These are phyloP conservation scores for Isaurus tuberculatus DNA, from an alignment of 92 coral and sea anemone genomes.

Conservation along the genomic window DNA sequence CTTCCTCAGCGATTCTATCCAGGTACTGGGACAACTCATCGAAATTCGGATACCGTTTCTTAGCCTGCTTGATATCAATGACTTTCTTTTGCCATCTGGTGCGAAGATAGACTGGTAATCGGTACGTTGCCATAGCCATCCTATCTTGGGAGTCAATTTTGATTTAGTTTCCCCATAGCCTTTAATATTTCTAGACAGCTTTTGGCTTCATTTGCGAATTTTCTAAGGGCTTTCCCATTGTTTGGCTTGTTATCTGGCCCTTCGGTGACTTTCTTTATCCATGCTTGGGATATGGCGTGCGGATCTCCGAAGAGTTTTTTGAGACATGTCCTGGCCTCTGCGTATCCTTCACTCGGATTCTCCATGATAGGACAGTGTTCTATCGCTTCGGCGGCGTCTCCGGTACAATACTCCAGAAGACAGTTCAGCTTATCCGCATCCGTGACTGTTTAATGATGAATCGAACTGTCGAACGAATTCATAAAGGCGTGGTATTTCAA, in stretches of 20 bases:
- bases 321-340: constrained; percentile 44
- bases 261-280: constrained; percentile 46
- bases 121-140: constrained; percentile 42
- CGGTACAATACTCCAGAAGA: constrained; percentile 28
- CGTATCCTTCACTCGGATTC: constrained; percentile 49
- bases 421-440: constrained; percentile 32
- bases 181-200: constrained; percentile 29
- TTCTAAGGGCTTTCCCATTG: constrained; percentile 35
- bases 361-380: constrained; percentile 38
- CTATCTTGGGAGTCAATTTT: constrained; percentile 45
- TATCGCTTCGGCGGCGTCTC: constrained; percentile 45
- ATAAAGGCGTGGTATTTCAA: constrained; percentile 20
- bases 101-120: constrained; percentile 50
- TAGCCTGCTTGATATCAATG: constrained; percentile 32
- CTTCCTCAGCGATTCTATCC: constrained; percentile 39
- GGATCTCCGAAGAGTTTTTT: constrained; percentile 64
- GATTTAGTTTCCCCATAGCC: constrained; percentile 43
- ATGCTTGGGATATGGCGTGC: constrained; percentile 43
- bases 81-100: constrained; percentile 42
- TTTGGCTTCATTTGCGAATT: constrained; percentile 38
- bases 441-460: constrained; percentile 16
- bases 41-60: not conserved
- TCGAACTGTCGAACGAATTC: constrained; percentile 25
- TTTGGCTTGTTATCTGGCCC: constrained; percentile 40
- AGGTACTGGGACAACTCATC: constrained; percentile 3